A percentile compares a stretch with the other conserved stretches of the same genome.
phyloP scores from a whole-genome alignment of 2,113 vertebrate species.

The Oreochromis niloticus region DNA sequence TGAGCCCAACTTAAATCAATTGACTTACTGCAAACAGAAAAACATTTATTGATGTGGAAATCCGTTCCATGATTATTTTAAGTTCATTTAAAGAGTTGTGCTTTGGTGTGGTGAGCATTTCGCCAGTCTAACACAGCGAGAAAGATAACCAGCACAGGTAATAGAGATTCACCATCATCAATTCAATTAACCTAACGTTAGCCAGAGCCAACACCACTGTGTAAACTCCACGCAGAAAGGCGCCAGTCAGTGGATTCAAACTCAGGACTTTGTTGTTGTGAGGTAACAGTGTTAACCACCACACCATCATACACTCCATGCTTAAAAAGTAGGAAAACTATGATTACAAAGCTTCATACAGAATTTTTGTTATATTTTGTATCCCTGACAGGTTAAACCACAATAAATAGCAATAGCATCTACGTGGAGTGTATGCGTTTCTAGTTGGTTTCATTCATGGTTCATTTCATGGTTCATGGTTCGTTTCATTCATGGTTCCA shows the following conservation, averaged over 20 bases:
- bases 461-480: no score
- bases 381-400: neutral
- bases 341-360: neutral
- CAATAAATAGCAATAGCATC: neutral
- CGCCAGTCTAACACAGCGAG: neutral
- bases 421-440: no score
- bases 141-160: neutral
- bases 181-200: neutral
- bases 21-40: neutral
- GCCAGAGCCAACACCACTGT: neutral
- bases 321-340: neutral
- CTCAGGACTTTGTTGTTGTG: neutral
- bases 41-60: neutral
- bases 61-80: neutral
- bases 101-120: neutral
- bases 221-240: neutral
- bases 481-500: neutral
- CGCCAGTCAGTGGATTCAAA: neutral
- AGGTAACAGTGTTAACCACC: neutral
- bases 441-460: neutral
- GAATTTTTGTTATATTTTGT: neutral
- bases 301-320: neutral
- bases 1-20: neutral
- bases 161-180: neutral
- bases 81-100: neutral